phyloP scores from a whole-genome alignment of 53 echinoderm and acorn worm species.

The Henricia sp. region DNA sequence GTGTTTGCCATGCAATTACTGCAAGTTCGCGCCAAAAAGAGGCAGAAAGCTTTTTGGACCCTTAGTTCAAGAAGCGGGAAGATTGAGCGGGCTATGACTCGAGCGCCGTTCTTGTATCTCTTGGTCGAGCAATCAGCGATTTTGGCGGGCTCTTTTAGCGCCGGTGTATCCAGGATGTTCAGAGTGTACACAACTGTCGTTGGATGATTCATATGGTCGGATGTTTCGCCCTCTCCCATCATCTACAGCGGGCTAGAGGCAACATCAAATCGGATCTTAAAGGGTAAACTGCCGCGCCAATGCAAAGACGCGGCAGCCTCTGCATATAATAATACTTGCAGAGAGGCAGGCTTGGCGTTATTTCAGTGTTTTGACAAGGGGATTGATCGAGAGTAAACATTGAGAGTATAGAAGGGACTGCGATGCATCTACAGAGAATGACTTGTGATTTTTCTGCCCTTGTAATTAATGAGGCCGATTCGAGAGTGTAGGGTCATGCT shows the following conservation, averaged over 20 bases:
- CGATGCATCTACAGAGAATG: too few species aligned
- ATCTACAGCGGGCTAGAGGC: neutral
- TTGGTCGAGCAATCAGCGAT: slow-evolving; percentile 21
- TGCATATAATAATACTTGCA: slow-evolving; percentile 44
- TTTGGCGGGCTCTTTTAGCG: slow-evolving; percentile 17
- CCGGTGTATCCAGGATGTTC: slow-evolving; percentile 33
- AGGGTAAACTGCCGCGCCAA: slow-evolving; percentile 14
- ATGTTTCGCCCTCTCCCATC: slow-evolving; percentile 5
- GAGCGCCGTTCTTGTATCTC: slow-evolving; percentile 13
- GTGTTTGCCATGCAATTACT: slow-evolving; percentile 57
- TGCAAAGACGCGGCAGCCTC: neutral
- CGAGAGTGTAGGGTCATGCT: slow-evolving; percentile 1
- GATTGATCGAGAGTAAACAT: slow-evolving; percentile 55
- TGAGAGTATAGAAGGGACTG: too few species aligned
- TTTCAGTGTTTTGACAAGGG: slow-evolving; percentile 41
- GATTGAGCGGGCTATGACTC: slow-evolving; percentile 32
- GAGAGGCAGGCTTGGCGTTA: neutral
- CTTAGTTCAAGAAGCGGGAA: neutral
- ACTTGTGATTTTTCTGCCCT: slow-evolving; percentile 43
- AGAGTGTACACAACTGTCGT: slow-evolving; percentile 53
- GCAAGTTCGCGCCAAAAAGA: slow-evolving; percentile 11
- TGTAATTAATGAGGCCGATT: slow-evolving; percentile 30
- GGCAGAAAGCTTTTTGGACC: neutral
- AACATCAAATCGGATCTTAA: slow-evolving; percentile 54
- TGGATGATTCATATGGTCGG: slow-evolving; percentile 21